Evolutionary conservation across 1,140 invertebrate genomes (phyloP).

Genomic region (Tenebrio molitor): DNA sequence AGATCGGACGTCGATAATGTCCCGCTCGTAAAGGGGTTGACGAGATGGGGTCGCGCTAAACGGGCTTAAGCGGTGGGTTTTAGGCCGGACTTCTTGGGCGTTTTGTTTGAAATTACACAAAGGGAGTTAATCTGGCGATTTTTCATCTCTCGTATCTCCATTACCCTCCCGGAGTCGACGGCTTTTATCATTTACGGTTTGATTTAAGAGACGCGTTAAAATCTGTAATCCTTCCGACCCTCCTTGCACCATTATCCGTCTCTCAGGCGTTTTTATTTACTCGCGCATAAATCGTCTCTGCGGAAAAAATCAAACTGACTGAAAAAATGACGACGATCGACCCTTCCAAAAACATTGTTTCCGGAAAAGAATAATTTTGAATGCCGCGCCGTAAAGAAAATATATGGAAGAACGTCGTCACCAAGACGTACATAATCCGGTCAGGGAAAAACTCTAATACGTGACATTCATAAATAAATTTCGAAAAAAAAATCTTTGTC

Average conservation of each 20-base stretch:
- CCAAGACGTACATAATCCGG: too few species aligned
- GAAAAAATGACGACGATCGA: too few species aligned
- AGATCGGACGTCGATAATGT: not conserved
- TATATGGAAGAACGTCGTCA: too few species aligned
- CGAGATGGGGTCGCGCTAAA: not conserved
- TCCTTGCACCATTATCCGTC: conserved; percentile 8
- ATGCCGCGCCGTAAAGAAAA: too few species aligned
- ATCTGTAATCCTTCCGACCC: conserved; percentile 29
- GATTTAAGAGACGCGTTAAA: conserved; percentile 30
- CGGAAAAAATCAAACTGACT: conserved; percentile 1
- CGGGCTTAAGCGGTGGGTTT: too few species aligned
- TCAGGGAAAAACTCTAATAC: too few species aligned
- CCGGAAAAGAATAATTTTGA: too few species aligned
- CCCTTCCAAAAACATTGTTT: too few species aligned
- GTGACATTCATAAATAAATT: too few species aligned
- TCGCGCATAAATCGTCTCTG: not conserved
- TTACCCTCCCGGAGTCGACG: not conserved
- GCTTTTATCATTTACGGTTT: conserved; percentile 21
- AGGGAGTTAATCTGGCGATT: conserved; percentile 23
- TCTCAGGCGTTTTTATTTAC: conserved; percentile 13
- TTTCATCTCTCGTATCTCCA: conserved; percentile 28
- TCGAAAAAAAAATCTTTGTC: too few species aligned
- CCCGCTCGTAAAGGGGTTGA: not conserved
- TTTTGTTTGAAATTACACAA: conserved; percentile 35
- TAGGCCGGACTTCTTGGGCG: conserved; percentile 1